A percentile compares a stretch with the other conserved stretches of the same genome.
Conservation (phyloP, 2,888 invertebrate species). For the Herminia tarsipennalis region DNA sequence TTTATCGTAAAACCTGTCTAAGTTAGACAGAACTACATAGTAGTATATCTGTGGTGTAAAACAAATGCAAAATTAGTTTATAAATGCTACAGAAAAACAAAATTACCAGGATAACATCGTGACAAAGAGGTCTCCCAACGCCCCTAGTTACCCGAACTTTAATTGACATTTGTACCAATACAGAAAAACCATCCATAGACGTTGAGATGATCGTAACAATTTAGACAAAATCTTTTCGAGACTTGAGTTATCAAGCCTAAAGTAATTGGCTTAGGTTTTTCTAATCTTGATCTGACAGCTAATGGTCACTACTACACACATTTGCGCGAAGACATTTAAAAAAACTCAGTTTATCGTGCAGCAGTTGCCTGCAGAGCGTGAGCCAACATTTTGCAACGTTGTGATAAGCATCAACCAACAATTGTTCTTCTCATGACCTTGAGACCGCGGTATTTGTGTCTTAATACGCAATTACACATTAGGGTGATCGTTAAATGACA, state of each 20-base stretch:
- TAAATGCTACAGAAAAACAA: neutral
- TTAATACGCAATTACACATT: constrained; percentile 35
- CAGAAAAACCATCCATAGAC: too few relatives aligned
- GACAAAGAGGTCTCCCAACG: too few relatives aligned
- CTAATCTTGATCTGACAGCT: too few relatives aligned
- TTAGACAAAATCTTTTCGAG: too few relatives aligned
- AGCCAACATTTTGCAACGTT: constrained; percentile 42
- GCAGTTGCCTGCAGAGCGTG: constrained; percentile 10
- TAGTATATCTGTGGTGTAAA: neutral
- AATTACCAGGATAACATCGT: too few relatives aligned
- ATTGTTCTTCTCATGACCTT: constrained; percentile 57
- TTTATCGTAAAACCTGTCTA: too few relatives aligned
- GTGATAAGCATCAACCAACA: constrained; percentile 52
- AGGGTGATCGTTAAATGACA: constrained; percentile 36
- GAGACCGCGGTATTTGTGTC: constrained; percentile 27
- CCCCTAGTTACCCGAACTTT: too few relatives aligned
- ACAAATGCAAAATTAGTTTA: neutral
- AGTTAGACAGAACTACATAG: neutral
- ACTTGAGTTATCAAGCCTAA: too few relatives aligned
- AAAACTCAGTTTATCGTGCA: constrained; percentile 2
- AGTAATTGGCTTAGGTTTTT: too few relatives aligned
- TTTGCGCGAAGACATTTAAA: neutral
- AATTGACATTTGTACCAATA: too few relatives aligned
- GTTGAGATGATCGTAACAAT: too few relatives aligned
- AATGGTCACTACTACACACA: neutral